Evolutionary conservation across 2,888 invertebrate genomes (phyloP).

Genomic region (Drosophila lutescens): DNA sequence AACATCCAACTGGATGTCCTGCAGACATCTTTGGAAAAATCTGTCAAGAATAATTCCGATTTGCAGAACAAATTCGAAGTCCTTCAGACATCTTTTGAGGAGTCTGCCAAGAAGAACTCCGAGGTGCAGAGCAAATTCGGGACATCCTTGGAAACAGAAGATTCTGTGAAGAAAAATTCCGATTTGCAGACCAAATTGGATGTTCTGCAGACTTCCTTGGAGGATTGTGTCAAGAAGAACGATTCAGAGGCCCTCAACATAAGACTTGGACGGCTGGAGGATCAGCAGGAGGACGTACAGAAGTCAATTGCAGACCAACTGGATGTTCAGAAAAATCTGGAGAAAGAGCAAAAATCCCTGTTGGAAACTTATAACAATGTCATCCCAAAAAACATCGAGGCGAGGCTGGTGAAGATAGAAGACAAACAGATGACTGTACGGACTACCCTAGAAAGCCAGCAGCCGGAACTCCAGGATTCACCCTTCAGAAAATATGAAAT

Average conservation of each 20-base stretch:
- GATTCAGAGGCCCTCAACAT: neutral
- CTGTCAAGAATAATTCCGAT: no score
- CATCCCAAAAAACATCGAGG: no score
- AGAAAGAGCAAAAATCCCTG: neutral
- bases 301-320: neutral
- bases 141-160: no score
- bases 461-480: neutral
- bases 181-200: no score
- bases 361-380: neutral
- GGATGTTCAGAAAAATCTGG: neutral
- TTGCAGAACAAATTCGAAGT: no score
- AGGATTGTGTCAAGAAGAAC: neutral
- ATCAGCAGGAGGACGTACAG: neutral
- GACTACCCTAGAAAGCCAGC: neutral
- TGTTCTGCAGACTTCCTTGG: neutral
- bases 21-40: no score
- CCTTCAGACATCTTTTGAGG: no score
- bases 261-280: neutral
- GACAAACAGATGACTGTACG: neutral
- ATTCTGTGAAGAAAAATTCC: no score
- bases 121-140: no score
- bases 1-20: no score
- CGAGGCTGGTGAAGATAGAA: neutral
- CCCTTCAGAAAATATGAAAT: no score
- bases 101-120: no score